Base-by-base conservation (phyloP, 1,140 invertebrate genomes). In the Dreissena rostriformis region DNA sequence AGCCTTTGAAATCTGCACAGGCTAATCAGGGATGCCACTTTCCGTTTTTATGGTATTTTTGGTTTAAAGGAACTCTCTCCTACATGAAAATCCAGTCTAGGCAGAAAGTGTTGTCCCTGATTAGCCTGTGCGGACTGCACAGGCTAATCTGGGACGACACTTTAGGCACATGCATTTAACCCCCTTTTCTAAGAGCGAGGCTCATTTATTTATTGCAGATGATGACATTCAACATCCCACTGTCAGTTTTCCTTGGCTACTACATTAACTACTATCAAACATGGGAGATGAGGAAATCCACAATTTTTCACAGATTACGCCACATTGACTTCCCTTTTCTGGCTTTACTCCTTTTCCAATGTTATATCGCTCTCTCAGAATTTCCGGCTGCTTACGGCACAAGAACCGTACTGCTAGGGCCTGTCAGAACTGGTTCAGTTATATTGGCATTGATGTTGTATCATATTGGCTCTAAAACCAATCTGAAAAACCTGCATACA, bases 351-450 rank as follows among this genome's bases (percentile, higher is more conserved):
- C 89, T 94, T 6, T 94, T 96, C 88, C 96, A 97, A 94, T 89
- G 95, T n/a, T 92, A 96, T 73, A 95, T 97, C 90, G 95, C 96
- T 0, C 96, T 96, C 89, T 96, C 96, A 87, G 92, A 92, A 65
- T 97, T 97, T 90, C 96, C 96, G 95, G 90, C 96, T 39, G 96
- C 96, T 8, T 98, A 98, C 94, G 97, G 97, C 15, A 96, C 95
- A 15, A 89, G 97, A 89, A 96, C 97, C 0, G 95, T 97, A 79
- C 82, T 97, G 65, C 92, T 97, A 51, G 96, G 97, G 57, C 97
- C 97, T 17, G 93, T 97, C 17, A 94, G 96, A 84, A 97, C 96
- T 1, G 97, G 97, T 96, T 96, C 96, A 78, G 93, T 97, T 52
- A 87, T 96, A 22, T 90, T 97, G 79, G 96, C 95, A 84, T 75